Conservation (phyloP, 2,888 invertebrate genomes). For the Sipha maydis region DNA sequence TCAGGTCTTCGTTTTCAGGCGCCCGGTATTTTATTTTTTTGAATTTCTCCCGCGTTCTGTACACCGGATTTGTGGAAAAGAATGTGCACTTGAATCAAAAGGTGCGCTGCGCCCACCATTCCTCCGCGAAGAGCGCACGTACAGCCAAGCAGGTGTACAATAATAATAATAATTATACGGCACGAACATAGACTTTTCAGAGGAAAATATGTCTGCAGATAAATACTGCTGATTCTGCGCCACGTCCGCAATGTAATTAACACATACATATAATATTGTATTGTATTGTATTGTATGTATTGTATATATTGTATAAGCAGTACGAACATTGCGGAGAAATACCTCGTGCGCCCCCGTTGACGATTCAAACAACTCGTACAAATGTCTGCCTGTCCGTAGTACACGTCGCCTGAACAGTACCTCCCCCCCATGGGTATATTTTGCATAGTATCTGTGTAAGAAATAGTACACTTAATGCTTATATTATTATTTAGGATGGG, state of each 20-base stretch:
- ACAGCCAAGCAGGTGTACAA: too few species aligned
- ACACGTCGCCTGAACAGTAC: background rate
- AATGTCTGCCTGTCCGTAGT: background rate
- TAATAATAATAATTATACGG: too few species aligned
- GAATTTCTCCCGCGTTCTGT: background rate
- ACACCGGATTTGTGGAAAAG: background rate
- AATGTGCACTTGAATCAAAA: background rate
- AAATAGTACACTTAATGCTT: too few species aligned
- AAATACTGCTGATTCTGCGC: background rate
- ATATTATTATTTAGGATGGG: too few species aligned
- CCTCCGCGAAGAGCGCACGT: too few species aligned
- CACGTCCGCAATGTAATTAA: too few species aligned
- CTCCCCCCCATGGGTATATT: too few species aligned
- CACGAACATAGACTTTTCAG: background rate
- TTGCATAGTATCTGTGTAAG: too few species aligned
- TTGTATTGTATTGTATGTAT: too few species aligned
- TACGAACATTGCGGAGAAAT: background rate
- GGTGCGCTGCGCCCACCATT: background rate
- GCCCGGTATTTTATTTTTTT: conserved; percentile 25
- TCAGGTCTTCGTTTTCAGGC: background rate
- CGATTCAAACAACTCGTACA: background rate
- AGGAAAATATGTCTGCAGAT: background rate
- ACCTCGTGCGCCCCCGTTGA: background rate
- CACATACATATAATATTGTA: too few species aligned
- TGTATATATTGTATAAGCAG: too few species aligned